phyloP scores from a whole-genome alignment of 2,888 invertebrate species.

The Craniophora ligustri region DNA sequence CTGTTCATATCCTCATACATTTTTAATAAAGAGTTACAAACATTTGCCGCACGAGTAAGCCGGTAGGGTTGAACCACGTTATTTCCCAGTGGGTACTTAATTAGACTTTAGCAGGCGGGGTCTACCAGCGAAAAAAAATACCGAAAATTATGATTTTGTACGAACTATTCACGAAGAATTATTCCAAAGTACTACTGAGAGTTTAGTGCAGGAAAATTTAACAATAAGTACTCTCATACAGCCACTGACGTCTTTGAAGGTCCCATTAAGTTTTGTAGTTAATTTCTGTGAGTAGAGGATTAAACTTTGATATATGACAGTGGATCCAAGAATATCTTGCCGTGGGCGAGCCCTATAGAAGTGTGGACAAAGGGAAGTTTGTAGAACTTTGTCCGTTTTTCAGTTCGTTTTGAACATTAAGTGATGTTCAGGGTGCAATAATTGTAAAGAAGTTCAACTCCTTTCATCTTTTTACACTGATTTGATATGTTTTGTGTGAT shows the following conservation, averaged over 20 bases:
- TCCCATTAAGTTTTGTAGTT: slow-evolving; percentile 4
- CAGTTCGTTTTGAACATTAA: slow-evolving; percentile 18
- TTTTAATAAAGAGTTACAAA: no score
- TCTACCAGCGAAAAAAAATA: no score
- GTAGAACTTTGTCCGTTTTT: slow-evolving; percentile 21
- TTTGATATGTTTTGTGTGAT: no score
- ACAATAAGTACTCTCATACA: no score
- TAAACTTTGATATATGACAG: slow-evolving; percentile 33
- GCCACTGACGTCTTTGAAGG: no score
- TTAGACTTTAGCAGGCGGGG: no score
- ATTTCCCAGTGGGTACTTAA: no score
- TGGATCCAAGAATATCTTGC: slow-evolving; percentile 33
- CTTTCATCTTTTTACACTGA: background rate
- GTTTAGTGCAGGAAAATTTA: background rate
- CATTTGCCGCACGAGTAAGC: no score
- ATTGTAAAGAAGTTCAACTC: slow-evolving; percentile 19
- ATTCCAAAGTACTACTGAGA: background rate
- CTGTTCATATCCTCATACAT: no score
- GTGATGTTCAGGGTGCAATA: background rate
- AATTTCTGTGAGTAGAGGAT: slow-evolving; percentile 18
- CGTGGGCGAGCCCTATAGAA: background rate
- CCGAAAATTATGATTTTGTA: no score
- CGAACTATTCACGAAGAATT: no score
- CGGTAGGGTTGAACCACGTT: no score
- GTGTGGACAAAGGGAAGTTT: slow-evolving; percentile 29